Base-by-base conservation (phyloP, 1,140 invertebrate species). In the Penaeus chinensis region DNA sequence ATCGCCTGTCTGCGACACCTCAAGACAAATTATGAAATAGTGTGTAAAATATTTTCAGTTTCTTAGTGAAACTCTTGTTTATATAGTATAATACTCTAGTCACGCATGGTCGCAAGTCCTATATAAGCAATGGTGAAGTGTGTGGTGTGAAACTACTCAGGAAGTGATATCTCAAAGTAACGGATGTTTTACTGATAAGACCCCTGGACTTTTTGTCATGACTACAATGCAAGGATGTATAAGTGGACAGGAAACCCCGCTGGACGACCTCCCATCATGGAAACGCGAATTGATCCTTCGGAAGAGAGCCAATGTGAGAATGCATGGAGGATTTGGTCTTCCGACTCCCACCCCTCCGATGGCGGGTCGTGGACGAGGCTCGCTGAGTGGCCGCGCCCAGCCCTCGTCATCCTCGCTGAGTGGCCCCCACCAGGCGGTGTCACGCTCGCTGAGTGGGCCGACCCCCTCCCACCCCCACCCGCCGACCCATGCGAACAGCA, bases 231-330 rank as follows among this genome's bases (percentile, higher is more conserved):
- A 88, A 37, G 87, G 89, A 32, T 87, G 81, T 65, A 82, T 78
- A 37, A 88, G 86, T 88, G 81, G 84, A 24, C 86, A 82, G 76
- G 90, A 90, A 85, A 62, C 85, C 77, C 82, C 84, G 27, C 54
- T 90, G 24, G 85, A 90, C 54, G 86, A 90, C 16, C 82, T 87
- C 16, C 90, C 90, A 47, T 66, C 88, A 66, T 90, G 90, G 90
- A 89, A 90, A 84, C 65, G 82, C 65, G 88, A 90, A 82, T 74
- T 90, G 60, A 90, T 90, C 27, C 80, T 90, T 84, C 66, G 90
- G 13, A 88, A 89, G 65, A 84, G 90, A 69, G 90, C 90, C 24
- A 90, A 90, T 87, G 88, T 83, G 18, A 83, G 84, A 80, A 86
- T 87, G n/a, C 84, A 84, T 74, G 85, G 85, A 47, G 87, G 76